These are phyloP conservation scores for Lepidonotus clava DNA, from an alignment of 2,888 invertebrate genomes.

Conservation along the genomic window DNA sequence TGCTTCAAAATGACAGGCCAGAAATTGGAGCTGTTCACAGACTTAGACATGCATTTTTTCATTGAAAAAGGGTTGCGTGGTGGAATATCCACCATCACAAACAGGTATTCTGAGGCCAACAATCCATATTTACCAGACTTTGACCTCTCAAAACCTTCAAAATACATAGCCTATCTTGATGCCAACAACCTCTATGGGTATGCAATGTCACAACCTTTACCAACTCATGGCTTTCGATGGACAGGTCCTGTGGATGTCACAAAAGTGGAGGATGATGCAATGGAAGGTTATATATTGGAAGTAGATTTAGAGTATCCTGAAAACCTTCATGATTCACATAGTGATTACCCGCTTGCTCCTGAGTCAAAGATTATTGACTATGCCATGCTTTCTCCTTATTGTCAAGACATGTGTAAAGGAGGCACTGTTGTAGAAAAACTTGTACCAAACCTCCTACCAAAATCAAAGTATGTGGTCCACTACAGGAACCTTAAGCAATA, in stretches of 20 bases:
- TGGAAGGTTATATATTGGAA: not conserved
- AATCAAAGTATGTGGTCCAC: not conserved
- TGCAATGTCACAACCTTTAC: constrained; percentile 68
- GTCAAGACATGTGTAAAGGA: not conserved
- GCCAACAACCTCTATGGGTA: constrained; percentile 71
- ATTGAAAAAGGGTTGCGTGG: constrained; percentile 57
- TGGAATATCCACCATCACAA: constrained; percentile 50
- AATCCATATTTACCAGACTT: constrained; percentile 65
- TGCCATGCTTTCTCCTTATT: not conserved
- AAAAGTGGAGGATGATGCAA: constrained; percentile 62
- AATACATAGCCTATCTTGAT: constrained; percentile 64
- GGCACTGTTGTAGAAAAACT: not conserved
- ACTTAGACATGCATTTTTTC: constrained; percentile 67
- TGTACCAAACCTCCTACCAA: not conserved
- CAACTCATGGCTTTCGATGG: constrained; percentile 69
- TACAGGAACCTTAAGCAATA: not conserved
- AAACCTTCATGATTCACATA: not conserved
- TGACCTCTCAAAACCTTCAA: constrained; percentile 57
- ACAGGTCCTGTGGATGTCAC: constrained; percentile 27
- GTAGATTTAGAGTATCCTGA: not conserved
- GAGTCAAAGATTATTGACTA: not conserved
- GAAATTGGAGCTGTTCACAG: constrained; percentile 66
- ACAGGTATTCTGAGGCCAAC: constrained; percentile 69
- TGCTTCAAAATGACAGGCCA: constrained; percentile 68
- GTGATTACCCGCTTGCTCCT: not conserved